These are phyloP conservation scores for Melanaphis sacchari DNA, from an alignment of 1,140 invertebrate species.

Conservation along the genomic window DNA sequence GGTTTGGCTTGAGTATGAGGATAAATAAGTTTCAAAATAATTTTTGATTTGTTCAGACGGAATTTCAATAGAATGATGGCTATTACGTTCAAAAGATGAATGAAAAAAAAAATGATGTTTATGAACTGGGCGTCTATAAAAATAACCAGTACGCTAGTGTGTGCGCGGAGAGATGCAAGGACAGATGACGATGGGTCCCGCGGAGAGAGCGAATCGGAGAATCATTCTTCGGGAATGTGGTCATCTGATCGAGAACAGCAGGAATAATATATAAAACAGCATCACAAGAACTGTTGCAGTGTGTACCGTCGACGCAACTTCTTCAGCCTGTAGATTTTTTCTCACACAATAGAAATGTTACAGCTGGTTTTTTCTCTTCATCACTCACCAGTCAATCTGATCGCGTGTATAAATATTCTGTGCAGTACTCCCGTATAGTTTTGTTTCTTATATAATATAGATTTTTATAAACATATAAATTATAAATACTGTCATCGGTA, in stretches of 20 bases:
- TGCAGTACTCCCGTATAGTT: not conserved
- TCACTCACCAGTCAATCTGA: not conserved
- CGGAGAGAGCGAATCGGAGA: conserved; percentile 37
- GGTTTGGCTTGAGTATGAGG: not conserved
- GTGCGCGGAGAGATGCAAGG: not conserved
- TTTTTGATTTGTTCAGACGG: not conserved
- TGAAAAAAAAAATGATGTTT: not conserved
- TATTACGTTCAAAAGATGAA: not conserved
- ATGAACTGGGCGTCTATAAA: conserved; percentile 31
- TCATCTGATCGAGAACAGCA: conserved; percentile 25
- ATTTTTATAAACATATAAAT: not conserved
- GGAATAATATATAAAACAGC: conserved; percentile 26
- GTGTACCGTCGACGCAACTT: not conserved
- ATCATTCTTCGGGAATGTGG: conserved; percentile 53
- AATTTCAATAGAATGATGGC: not conserved
- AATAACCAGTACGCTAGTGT: not conserved
- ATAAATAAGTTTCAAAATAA: not conserved
- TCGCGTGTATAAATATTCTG: not conserved
- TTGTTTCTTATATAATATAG: not conserved
- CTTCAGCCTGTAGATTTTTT: not conserved
- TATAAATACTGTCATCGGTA: not conserved
- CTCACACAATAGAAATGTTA: conserved; percentile 49
- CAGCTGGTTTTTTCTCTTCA: conserved; percentile 25
- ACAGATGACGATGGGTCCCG: not conserved
- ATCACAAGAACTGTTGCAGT: not conserved